Evolutionary conservation across 2,888 invertebrate species (phyloP).

Genomic region (Rutpela maculata): DNA sequence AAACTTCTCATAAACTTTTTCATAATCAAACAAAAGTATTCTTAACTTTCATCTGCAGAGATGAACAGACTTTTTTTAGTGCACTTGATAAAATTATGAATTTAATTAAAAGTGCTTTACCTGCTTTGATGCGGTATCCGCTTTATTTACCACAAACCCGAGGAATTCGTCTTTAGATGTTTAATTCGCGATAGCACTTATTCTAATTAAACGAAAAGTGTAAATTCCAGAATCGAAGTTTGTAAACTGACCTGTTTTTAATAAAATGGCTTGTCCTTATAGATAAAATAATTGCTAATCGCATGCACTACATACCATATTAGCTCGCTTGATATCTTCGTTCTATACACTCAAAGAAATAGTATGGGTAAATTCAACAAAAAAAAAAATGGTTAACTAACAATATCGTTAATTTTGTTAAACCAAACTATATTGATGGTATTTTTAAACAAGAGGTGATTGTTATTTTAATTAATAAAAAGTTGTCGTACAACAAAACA

Average conservation of each 20-base stretch:
- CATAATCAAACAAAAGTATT: neutral
- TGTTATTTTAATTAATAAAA: no score
- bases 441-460: no score
- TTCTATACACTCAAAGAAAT: no score
- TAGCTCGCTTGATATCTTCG: no score
- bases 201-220: neutral
- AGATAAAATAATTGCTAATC: no score
- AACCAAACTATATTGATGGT: no score
- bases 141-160: neutral
- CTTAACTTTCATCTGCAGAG: neutral
- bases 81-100: constrained; percentile 6
- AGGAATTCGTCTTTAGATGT: neutral
- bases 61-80: neutral
- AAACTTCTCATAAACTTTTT: neutral
- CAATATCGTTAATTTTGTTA: no score
- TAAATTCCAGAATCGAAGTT: neutral
- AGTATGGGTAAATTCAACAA: no score
- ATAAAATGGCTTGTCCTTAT: no score
- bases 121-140: neutral
- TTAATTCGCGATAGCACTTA: neutral
- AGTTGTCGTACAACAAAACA: no score
- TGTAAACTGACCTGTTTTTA: neutral
- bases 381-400: no score
- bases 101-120: neutral
- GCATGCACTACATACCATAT: no score